Evolutionary conservation across 2,888 invertebrate species (phyloP).

Genomic region (Harpalus rufipes): DNA sequence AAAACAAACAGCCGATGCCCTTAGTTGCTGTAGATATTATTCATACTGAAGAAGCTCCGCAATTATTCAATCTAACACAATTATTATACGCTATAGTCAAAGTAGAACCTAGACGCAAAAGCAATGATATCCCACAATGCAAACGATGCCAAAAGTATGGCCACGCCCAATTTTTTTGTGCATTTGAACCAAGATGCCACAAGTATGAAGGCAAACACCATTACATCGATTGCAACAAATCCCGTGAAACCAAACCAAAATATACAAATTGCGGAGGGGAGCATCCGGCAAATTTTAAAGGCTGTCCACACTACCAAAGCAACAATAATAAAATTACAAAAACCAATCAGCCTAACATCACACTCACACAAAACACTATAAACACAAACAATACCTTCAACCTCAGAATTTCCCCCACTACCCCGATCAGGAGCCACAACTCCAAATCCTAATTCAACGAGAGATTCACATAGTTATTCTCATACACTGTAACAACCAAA

Average conservation of each 20-base stretch:
- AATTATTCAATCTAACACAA: constrained; percentile 34
- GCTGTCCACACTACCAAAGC: constrained; percentile 5
- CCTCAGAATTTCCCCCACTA: neutral
- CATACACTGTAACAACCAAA: neutral
- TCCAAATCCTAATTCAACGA: neutral
- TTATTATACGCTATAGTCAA: constrained; percentile 30
- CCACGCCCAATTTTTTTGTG: constrained; percentile 26
- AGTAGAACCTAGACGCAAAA: constrained; percentile 32
- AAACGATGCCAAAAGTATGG: constrained; percentile 43
- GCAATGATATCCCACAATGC: constrained; percentile 32
- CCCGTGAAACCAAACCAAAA: neutral
- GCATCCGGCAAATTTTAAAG: constrained; percentile 33
- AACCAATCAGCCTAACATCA: constrained; percentile 38
- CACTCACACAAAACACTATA: neutral
- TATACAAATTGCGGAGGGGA: constrained; percentile 36
- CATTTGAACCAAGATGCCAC: constrained; percentile 18
- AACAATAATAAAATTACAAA: constrained; percentile 26
- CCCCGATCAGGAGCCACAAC: neutral
- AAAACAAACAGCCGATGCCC: constrained; percentile 28
- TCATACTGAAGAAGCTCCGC: constrained; percentile 4
- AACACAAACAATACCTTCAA: constrained; percentile 5
- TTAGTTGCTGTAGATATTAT: constrained; percentile 6
- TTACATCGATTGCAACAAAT: constrained; percentile 13
- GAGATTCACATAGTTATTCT: neutral
- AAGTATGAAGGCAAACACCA: constrained; percentile 31